Percentiles rank a stretch among this genome's conserved stretches.
Conservation (phyloP, 1,140 invertebrate genomes). For the Solenopsis invicta region DNA sequence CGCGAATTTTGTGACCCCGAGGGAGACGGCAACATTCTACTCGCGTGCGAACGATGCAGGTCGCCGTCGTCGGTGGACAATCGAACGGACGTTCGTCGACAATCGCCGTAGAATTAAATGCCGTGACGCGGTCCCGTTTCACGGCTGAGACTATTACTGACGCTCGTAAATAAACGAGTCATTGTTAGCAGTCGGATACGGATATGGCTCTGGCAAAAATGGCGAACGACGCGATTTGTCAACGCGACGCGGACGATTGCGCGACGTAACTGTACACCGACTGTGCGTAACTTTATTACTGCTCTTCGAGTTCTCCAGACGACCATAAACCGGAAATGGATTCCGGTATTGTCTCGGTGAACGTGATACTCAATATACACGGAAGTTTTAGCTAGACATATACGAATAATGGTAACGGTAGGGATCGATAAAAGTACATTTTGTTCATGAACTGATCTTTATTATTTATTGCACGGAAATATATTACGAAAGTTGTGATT, state of each 20-base stretch:
- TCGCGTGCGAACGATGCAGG: slow-evolving; percentile 5
- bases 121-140: slow-evolving; percentile 25
- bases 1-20: neutral
- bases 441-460: neutral
- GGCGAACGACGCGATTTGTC: slow-evolving; percentile 33
- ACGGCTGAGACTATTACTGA: slow-evolving; percentile 31
- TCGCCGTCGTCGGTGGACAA: slow-evolving; percentile 23
- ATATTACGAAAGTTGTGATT: neutral
- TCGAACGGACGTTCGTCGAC: neutral
- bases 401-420: neutral
- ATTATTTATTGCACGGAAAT: neutral
- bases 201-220: slow-evolving; percentile 27
- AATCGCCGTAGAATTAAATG: slow-evolving; percentile 42
- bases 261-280: neutral
- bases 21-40: slow-evolving; percentile 1
- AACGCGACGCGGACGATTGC: neutral
- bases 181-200: slow-evolving; percentile 35
- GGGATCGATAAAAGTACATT: neutral
- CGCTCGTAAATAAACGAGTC: slow-evolving; percentile 57
- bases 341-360: neutral
- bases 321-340: slow-evolving; percentile 36
- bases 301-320: slow-evolving; percentile 22
- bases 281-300: slow-evolving; percentile 36
- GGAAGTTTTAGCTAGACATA: slow-evolving; percentile 3
- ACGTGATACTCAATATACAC: slow-evolving; percentile 3